phyloP scores from a whole-genome alignment of 1,140 invertebrate species.

The Halyomorpha halys region DNA sequence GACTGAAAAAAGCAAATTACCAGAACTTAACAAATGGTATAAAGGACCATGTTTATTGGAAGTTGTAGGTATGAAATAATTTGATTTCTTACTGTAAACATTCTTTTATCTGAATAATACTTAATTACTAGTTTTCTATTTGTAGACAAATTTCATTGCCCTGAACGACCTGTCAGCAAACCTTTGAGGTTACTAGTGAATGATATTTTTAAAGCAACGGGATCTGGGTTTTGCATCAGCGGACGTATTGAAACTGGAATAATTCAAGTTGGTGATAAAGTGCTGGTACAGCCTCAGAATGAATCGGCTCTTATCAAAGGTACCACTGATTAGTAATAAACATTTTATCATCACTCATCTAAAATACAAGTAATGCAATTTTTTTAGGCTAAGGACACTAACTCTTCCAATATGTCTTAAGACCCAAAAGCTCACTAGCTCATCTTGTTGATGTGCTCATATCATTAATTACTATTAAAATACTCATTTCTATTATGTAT shows the following conservation, averaged over 20 bases:
- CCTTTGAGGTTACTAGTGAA: conserved; percentile 85
- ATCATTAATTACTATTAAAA: no score
- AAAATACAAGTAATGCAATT: no score
- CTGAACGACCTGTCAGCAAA: conserved; percentile 72
- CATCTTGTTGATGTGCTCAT: no score
- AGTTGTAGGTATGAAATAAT: conserved; percentile 54
- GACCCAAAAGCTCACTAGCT: no score
- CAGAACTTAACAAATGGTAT: conserved; percentile 70
- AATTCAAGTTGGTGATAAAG: conserved; percentile 72
- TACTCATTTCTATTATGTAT: no score
- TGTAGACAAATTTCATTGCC: conserved; percentile 69
- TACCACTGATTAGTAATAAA: conserved; percentile 27
- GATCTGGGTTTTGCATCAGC: conserved; percentile 74
- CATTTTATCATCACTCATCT: no score
- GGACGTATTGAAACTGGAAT: conserved; percentile 87
- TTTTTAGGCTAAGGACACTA: no score
- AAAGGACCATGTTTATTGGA: conserved; percentile 68
- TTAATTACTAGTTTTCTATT: conserved; percentile 21
- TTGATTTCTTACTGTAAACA: background rate
- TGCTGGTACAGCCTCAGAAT: conserved; percentile 75
- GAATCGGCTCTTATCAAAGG: conserved; percentile 68
- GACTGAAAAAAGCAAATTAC: conserved; percentile 52
- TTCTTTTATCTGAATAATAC: background rate
- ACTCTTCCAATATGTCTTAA: no score
- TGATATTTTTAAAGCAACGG: conserved; percentile 90